Conservation (phyloP, 2,888 invertebrate genomes). For the Eupithecia abbreviata region DNA sequence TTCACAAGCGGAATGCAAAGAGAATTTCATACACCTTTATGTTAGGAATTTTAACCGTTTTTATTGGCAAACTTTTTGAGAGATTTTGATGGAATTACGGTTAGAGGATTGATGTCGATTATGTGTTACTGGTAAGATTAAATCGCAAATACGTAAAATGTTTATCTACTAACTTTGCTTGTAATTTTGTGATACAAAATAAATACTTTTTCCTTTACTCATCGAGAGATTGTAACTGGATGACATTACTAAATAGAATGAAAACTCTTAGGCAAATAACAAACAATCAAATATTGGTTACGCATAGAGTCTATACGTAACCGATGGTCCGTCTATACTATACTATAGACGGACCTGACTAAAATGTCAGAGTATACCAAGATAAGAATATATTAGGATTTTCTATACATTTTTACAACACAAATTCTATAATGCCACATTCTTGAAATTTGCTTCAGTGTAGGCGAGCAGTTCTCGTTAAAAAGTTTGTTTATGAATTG, state of each 20-base stretch:
- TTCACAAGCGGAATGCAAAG: constrained; percentile 55
- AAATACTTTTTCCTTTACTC: no score
- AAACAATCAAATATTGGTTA: neutral
- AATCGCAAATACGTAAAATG: no score
- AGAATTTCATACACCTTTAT: constrained; percentile 51
- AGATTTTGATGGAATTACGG: neutral
- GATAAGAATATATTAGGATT: neutral
- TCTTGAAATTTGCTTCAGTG: neutral
- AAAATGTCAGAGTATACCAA: neutral
- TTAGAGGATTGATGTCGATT: neutral
- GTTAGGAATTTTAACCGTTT: constrained; percentile 66
- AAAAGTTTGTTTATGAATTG: constrained; percentile 41
- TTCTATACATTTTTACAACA: no score
- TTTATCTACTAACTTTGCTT: no score
- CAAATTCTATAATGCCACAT: neutral
- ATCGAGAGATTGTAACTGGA: no score
- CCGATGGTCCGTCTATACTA: no score
- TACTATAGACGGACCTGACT: neutral
- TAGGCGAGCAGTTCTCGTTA: constrained; percentile 18
- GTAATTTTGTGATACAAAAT: no score
- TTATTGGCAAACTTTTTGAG: constrained; percentile 38
- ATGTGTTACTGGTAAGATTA: neutral
- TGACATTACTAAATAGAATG: no score
- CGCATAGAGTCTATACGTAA: no score
- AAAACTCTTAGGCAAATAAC: no score